Base-by-base conservation (phyloP, 1,140 invertebrate genomes). In the Nomia melanderi region DNA sequence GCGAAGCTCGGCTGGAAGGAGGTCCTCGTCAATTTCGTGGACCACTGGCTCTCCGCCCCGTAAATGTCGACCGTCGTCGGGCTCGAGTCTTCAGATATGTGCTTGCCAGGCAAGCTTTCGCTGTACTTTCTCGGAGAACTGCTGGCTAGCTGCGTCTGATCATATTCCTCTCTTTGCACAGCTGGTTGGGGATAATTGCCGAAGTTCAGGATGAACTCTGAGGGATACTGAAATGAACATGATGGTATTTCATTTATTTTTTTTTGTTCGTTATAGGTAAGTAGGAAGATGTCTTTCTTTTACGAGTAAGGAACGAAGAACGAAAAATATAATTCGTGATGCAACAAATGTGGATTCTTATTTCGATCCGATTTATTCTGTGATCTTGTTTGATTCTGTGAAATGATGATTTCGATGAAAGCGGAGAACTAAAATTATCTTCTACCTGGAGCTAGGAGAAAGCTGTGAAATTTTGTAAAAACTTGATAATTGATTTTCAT, bases 31-130 rank as follows among this genome's bases (percentile, higher is more conserved):
- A 94, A 81, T 81, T 94, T 94, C 7, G 94, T 93, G 1, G 95
- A 95, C 95, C 95, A 95, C 54, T 94, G 93, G 8, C 94, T 94
- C 59, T 94, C 93, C 0, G 91, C 87, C 1, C 91, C 91, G 60
- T 92, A 90, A 71, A 92, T 92, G 67, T 92, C 91, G 23, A 81
- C 78, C 63, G 53, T 60, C 9, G 60, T 72, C 20, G 63, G 23
- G 3, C 11, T 63, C 14, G 8, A 9, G 9, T 33, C 70, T 1
- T 63, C 74, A 0, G n/a, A 11, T 7, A 11, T 9, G 23, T n/a
- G 23, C n/a, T 64, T 9, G 64, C 25, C 41, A 23, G 29, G 78
- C 69, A 9, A 4, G 71, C 36, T 0, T 5, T 74, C 79, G 20
- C 69, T 83, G 82, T 77, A 79, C 41, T 87, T 89, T n/a, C 77